Evolutionary conservation across 2,888 invertebrate genomes (phyloP).

Genomic region (Listrodromus nycthemerus): DNA sequence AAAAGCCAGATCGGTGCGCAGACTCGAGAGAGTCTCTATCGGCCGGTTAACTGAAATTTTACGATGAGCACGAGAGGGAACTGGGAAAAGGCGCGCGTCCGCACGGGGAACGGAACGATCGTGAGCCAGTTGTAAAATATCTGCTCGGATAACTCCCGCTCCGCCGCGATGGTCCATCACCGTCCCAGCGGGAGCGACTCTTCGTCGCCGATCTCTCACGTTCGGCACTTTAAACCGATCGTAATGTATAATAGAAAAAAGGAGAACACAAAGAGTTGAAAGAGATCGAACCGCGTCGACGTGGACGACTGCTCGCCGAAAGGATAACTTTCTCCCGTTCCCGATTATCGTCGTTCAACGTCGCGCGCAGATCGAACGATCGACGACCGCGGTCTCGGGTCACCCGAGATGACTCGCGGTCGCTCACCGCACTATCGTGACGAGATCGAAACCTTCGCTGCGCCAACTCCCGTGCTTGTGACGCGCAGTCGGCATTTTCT

Average conservation of each 20-base stretch:
- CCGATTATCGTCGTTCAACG: slow-evolving; percentile 49
- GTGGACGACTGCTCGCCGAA: slow-evolving; percentile 54
- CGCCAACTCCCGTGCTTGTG: background rate
- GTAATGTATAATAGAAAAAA: slow-evolving; percentile 38
- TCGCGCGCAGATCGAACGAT: slow-evolving; percentile 45
- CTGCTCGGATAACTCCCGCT: slow-evolving; percentile 23
- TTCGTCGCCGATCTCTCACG: slow-evolving; percentile 56
- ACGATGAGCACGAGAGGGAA: slow-evolving; percentile 30
- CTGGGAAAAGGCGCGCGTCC: slow-evolving; percentile 27
- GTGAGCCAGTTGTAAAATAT: slow-evolving; percentile 44
- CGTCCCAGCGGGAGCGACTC: slow-evolving; percentile 10
- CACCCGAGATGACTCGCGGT: slow-evolving; percentile 59
- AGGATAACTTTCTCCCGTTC: slow-evolving; percentile 64
- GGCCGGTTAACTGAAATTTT: slow-evolving; percentile 28
- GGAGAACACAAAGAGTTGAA: slow-evolving; percentile 18
- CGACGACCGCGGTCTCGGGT: slow-evolving; percentile 54
- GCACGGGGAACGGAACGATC: slow-evolving; percentile 32
- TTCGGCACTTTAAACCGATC: slow-evolving; percentile 50
- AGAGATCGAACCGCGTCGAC: slow-evolving; percentile 21
- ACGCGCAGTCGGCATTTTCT: background rate
- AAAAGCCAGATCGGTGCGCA: background rate
- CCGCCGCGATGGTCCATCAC: background rate
- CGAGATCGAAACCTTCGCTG: slow-evolving; percentile 51
- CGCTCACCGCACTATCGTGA: slow-evolving; percentile 62
- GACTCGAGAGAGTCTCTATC: background rate